These are phyloP conservation scores for Acanthornis magna DNA, from an alignment of 2,797 vertebrate species.

Conservation along the genomic window DNA sequence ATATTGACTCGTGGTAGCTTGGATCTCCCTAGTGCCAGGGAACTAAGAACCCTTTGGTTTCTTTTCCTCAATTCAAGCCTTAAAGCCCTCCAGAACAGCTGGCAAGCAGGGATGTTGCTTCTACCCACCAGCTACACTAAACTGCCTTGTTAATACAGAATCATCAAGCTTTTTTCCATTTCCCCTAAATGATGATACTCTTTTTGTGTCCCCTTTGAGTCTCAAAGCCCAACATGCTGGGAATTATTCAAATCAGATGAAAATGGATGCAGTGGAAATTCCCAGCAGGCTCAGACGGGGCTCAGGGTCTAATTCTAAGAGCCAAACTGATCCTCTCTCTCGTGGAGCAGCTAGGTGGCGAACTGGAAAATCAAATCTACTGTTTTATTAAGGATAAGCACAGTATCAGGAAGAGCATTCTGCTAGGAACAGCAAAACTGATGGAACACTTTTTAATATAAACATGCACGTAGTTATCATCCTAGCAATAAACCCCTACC, in stretches of 20 bases:
- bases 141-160: not conserved
- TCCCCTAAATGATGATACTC: not conserved
- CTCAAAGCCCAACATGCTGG: not conserved
- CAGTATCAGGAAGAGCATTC: not conserved
- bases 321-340: not conserved
- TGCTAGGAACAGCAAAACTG: not conserved
- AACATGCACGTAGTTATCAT: not conserved
- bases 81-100: not conserved
- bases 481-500: not conserved
- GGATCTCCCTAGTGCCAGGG: not conserved
- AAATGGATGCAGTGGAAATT: constrained; percentile 3
- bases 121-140: not conserved
- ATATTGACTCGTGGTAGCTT: not conserved
- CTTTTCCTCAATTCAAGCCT: not conserved
- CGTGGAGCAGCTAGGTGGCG: not conserved
- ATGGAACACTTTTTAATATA: not conserved
- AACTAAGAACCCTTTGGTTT: not conserved
- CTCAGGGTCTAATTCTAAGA: constrained; percentile 13
- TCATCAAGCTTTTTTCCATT: not conserved
- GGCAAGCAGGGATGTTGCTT: not conserved
- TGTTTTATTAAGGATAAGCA: constrained; percentile 59
- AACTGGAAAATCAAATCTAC: constrained; percentile 58
- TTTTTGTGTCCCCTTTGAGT: not conserved
- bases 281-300: not conserved
- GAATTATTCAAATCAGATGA: constrained; percentile 12